phyloP scores from a whole-genome alignment of 2,888 invertebrate genomes.

The Pheosia gnoma region DNA sequence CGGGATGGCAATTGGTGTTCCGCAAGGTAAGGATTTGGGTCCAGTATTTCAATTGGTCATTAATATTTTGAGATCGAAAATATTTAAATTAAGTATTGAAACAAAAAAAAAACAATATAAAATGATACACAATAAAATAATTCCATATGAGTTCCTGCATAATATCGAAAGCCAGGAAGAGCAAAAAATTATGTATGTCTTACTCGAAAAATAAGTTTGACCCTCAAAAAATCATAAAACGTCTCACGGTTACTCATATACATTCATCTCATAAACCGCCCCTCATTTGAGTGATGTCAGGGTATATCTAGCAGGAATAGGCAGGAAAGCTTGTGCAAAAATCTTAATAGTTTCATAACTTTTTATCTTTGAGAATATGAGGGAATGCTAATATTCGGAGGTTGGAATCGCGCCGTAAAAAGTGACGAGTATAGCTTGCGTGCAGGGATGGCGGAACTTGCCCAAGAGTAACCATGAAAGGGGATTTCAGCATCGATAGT shows the following conservation, averaged over 20 bases:
- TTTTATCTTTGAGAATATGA: constrained; percentile 17
- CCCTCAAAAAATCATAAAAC: neutral
- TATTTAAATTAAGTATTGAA: too few relatives aligned
- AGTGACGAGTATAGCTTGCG: constrained; percentile 9
- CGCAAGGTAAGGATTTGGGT: neutral
- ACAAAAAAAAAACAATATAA: too few relatives aligned
- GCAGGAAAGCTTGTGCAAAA: neutral
- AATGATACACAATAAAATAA: too few relatives aligned
- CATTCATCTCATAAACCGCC: neutral
- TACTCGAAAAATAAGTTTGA: neutral
- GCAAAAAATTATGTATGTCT: too few relatives aligned
- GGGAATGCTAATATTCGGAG: constrained; percentile 22
- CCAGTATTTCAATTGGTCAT: neutral
- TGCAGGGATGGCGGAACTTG: neutral
- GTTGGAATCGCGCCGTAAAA: constrained; percentile 19
- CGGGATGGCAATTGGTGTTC: neutral
- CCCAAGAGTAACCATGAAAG: neutral
- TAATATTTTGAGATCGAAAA: too few relatives aligned
- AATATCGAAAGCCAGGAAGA: too few relatives aligned
- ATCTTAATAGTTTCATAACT: constrained; percentile 18
- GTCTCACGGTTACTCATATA: neutral
- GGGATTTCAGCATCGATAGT: too few relatives aligned
- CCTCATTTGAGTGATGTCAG: neutral
- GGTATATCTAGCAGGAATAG: neutral
- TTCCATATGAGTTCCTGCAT: too few relatives aligned